Base-by-base conservation (phyloP, 1,140 invertebrate genomes). In the Idris sp. region DNA sequence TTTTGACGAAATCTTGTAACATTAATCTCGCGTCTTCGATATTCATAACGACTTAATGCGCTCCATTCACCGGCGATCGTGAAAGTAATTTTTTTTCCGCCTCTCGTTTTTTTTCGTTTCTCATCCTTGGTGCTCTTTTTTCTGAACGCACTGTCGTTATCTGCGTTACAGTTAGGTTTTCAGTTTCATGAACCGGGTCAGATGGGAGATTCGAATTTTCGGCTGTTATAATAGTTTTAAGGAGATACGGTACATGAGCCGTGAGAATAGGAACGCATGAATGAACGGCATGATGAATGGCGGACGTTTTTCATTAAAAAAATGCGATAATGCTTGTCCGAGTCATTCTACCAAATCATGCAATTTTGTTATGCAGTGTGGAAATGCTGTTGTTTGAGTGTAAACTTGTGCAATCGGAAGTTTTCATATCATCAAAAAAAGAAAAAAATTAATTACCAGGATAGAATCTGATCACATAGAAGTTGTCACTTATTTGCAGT, bases 251-350 rank as follows among this genome's bases (percentile, higher is more conserved):
- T 68, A 58, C 43, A 74, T 68, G 64, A 54, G 53, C 53, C 26
- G 46, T 51, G 72, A 64, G 72, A 75, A 75, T 75, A 75, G 64
- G 64, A 14, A 75, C 58, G 72, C 72, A 58, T 75, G 72, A 75
- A 75, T 75, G 64, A 75, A 19, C 14, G 38, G 35, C 26, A 19
- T 69, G 72, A 75, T 75, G 72, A 75, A 75, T 69, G 62, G 56
- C 64, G 44, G 58, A 74, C 62, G 64, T 68, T 74, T 61, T 18
- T 31, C 51, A 67, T 46, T 62, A 65, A 62, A 43, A 65, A 53
- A 33, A 11, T 8, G 46, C 31, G 59, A 73, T 58, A 73, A 73
- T 54, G 38, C 53, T 73, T 59, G 59, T 65, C 15, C 35, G 56
- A 59, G 16, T 53, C 59, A 59, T 59, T 65, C 36, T 65, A 65